These are phyloP conservation scores for Notodonta ziczac DNA, from an alignment of 2,888 invertebrate species.

Conservation along the genomic window DNA sequence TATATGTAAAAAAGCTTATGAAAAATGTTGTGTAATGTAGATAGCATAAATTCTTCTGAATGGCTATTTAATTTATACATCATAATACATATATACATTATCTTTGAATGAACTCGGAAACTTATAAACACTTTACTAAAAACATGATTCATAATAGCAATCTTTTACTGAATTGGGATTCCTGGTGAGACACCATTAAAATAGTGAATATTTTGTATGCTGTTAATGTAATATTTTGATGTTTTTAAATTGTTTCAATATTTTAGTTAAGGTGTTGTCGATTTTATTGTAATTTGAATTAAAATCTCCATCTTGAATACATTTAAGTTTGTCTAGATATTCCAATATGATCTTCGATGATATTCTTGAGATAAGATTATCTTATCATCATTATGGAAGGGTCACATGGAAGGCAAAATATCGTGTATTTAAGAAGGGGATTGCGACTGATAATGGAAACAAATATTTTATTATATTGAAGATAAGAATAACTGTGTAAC, in stretches of 20 bases:
- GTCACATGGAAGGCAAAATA: conserved; percentile 17
- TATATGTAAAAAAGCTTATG: too few relatives aligned
- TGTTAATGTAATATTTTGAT: background rate
- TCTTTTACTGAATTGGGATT: background rate
- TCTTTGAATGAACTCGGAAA: background rate
- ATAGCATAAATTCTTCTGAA: background rate
- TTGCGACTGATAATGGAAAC: conserved; percentile 14
- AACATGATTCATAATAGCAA: background rate
- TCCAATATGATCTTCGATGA: background rate
- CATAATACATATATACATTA: background rate
- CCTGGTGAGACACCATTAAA: background rate
- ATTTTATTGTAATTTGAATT: conserved; percentile 51
- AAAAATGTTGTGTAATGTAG: too few relatives aligned
- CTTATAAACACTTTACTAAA: background rate
- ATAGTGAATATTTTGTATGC: background rate
- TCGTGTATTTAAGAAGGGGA: conserved; percentile 20
- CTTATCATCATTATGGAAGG: conserved; percentile 12
- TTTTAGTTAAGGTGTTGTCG: conserved; percentile 83
- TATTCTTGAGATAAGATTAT: background rate
- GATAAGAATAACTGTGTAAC: conserved; percentile 1
- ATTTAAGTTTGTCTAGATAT: conserved; percentile 18
- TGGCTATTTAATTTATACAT: background rate
- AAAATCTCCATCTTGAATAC: conserved; percentile 14
- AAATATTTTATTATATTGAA: conserved; percentile 10
- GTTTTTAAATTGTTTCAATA: conserved; percentile 21